Base-by-base conservation (phyloP, 2,797 vertebrate genomes). In the Ficedula albicollis region DNA sequence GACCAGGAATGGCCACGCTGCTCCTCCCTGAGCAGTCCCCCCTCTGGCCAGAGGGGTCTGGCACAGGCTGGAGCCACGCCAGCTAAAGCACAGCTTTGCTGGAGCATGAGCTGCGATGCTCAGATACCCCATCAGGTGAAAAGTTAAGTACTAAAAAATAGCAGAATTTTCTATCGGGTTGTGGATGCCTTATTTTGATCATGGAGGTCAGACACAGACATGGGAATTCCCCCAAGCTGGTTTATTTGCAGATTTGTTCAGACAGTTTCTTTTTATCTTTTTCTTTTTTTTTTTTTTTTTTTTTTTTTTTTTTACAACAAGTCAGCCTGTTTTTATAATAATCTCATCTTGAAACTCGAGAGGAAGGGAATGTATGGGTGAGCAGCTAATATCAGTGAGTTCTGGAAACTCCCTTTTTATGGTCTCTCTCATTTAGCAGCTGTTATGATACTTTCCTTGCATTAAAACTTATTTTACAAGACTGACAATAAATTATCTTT, bases 371-470 rank as follows among this genome's bases (percentile, higher is more conserved):
- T 98, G 92, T 97, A 97, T 97, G 96, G 97, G 93, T 95, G 83
- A 97, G 97, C 83, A 95, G 96, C 97, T 98, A 98, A 97, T 97
- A 97, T 93, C 96, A 96, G 96, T 96, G 91, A 91, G 95, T 91
- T 94, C 96, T 98, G 98, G 98, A 98, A 98, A 98, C 97, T 97
- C 98, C 98, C 98, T 98, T 97, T 97, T 98, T 96, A 96, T 97
- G 95, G 68, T 97, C 67, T 93, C 63, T 97, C 81, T 96, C 54
- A 4, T 96, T 94, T 88, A 93, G 82, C 97, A 95, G 75, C 94
- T 89, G 95, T 96, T 93, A 44, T 85, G 87, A 92, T 91, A 80
- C 84, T 84, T 96, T 88, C 69, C 55, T 75, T 94, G 26, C 79
- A 67, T 85, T 72, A 97, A 97, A 94, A 74, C 85, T 92, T 96